These are phyloP conservation scores for Papilio dardanus DNA, from an alignment of 1,140 invertebrate genomes.

Conservation along the genomic window DNA sequence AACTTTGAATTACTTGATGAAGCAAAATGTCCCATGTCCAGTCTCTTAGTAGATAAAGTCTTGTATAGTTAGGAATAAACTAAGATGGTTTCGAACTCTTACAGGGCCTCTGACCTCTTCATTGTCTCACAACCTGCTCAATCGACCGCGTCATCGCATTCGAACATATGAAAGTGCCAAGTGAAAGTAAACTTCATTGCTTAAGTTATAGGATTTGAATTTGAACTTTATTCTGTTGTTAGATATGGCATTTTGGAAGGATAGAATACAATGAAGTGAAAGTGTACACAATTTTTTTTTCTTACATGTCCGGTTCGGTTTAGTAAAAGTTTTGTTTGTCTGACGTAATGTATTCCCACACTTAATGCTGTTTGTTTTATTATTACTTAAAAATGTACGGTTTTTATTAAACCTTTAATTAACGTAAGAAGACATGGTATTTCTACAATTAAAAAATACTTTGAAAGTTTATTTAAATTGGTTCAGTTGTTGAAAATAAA, in stretches of 20 bases:
- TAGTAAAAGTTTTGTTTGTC: conserved; percentile 74
- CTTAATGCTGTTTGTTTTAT: conserved; percentile 38
- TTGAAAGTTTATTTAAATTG: no score
- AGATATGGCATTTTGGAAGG: conserved; percentile 44
- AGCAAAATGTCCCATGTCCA: not conserved
- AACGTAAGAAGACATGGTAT: no score
- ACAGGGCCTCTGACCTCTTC: conserved; percentile 65
- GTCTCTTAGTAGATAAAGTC: not conserved
- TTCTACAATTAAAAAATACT: no score
- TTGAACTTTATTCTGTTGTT: not conserved
- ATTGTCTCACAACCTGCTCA: conserved; percentile 60
- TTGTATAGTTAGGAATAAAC: conserved; percentile 39
- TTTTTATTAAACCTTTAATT: not conserved
- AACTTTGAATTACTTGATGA: no score
- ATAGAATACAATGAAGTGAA: conserved; percentile 58
- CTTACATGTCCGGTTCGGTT: conserved; percentile 65
- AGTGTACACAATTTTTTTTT: conserved; percentile 66
- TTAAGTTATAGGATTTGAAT: not conserved
- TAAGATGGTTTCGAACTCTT: conserved; percentile 41
- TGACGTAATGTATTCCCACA: conserved; percentile 66
- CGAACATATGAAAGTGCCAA: not conserved
- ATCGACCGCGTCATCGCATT: not conserved
- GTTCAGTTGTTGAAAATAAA: no score
- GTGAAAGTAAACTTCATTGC: not conserved
- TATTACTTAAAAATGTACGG: not conserved